Evolutionary conservation across 1,140 invertebrate species (phyloP).

Genomic region (Aphis gossypii): DNA sequence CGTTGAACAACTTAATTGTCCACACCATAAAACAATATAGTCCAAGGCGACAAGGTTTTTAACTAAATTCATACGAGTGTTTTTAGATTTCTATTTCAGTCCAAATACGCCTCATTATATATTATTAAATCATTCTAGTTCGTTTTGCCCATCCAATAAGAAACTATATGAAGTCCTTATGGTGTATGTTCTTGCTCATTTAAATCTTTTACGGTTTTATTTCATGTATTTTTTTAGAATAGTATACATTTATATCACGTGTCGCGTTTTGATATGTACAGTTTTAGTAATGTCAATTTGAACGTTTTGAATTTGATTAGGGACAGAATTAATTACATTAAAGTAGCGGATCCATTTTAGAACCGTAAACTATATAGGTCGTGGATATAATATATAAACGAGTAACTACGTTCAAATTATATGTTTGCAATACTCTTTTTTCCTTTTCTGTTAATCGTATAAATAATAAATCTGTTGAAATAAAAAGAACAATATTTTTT

Average conservation of each 20-base stretch:
- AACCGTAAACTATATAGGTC: not conserved
- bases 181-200: not conserved
- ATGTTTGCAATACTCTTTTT: not conserved
- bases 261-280: not conserved
- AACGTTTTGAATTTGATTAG: not conserved
- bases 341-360: not conserved
- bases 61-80: not conserved
- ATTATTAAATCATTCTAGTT: not conserved
- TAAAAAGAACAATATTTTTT: not conserved
- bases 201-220: not conserved
- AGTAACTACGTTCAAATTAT: not conserved
- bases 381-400: not conserved
- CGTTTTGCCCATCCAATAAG: not conserved
- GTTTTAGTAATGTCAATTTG: slow-evolving; percentile 4
- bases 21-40: not conserved
- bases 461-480: not conserved
- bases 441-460: not conserved
- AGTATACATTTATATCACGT: not conserved
- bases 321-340: not conserved
- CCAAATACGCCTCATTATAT: not conserved
- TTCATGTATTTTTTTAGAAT: not conserved
- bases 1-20: not conserved
- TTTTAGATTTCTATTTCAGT: not conserved
- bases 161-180: not conserved
- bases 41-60: not conserved